These are phyloP conservation scores for Wasmannia auropunctata DNA, from an alignment of 1,140 invertebrate genomes.

Conservation along the genomic window DNA sequence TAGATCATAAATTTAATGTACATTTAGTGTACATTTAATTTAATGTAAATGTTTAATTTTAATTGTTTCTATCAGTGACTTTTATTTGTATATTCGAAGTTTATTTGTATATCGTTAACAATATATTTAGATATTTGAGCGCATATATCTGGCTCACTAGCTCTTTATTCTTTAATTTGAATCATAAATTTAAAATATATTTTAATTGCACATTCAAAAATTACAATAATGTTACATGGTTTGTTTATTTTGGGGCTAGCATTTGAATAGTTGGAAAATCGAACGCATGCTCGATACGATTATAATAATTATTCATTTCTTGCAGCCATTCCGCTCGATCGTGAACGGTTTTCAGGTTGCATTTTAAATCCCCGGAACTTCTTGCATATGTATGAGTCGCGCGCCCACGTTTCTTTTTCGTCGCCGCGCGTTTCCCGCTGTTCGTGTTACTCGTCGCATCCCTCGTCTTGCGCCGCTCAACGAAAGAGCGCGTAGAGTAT, in stretches of 20 bases:
- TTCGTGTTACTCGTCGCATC: constrained; percentile 11
- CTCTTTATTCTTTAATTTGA: too few relatives aligned
- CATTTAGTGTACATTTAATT: too few relatives aligned
- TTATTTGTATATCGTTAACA: too few relatives aligned
- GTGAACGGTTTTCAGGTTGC: neutral
- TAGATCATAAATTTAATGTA: neutral
- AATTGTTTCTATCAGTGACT: too few relatives aligned
- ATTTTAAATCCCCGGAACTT: constrained; percentile 38
- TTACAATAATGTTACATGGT: neutral
- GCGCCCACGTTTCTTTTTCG: constrained; percentile 34
- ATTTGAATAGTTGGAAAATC: constrained; percentile 26
- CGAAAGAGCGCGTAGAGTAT: constrained; percentile 23
- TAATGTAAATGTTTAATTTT: too few relatives aligned
- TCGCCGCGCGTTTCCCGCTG: neutral
- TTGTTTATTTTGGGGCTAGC: neutral
- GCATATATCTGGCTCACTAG: too few relatives aligned
- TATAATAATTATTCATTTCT: constrained; percentile 58
- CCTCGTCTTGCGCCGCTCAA: constrained; percentile 35
- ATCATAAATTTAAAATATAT: neutral
- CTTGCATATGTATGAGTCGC: constrained; percentile 50
- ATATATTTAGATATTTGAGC: too few relatives aligned
- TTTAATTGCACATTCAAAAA: neutral
- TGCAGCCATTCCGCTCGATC: constrained; percentile 10
- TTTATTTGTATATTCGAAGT: too few relatives aligned
- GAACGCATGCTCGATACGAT: constrained; percentile 25